Conservation (phyloP, 2,113 vertebrate species). For the Epinephelus fuscoguttatus region DNA sequence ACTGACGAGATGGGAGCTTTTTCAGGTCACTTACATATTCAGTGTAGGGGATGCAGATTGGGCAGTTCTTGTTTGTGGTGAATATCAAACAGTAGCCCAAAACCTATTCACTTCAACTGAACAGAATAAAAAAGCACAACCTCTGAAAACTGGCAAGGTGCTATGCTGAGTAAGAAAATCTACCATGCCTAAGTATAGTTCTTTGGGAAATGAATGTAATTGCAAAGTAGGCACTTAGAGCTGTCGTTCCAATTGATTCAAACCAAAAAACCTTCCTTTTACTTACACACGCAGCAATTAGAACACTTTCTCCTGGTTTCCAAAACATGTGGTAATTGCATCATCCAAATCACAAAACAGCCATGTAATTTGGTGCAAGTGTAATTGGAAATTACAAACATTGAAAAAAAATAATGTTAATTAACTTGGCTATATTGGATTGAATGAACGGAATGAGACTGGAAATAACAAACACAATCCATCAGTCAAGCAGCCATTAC, state of each 20-base stretch:
- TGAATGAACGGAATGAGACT: conserved; percentile 8
- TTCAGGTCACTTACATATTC: conserved; percentile 67
- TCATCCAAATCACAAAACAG: conserved; percentile 16
- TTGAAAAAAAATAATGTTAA: not conserved
- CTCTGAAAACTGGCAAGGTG: conserved; percentile 1
- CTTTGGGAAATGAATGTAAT: conserved; percentile 9
- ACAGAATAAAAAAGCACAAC: conserved; percentile 26
- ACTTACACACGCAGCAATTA: conserved; percentile 20
- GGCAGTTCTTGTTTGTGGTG: conserved; percentile 56
- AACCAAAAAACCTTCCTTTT: not conserved
- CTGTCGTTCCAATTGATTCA: conserved; percentile 19
- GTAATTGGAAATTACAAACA: conserved; percentile 43
- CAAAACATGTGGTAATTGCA: conserved; percentile 32
- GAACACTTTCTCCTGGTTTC: conserved; percentile 23
- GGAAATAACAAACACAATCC: not conserved
- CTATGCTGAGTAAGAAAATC: not conserved
- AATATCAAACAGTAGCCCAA: conserved; percentile 54
- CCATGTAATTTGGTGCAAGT: conserved; percentile 34
- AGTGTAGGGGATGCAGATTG: conserved; percentile 52
- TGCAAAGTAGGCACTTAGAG: conserved; percentile 18
- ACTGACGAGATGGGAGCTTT: conserved; percentile 42
- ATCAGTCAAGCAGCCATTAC: not conserved
- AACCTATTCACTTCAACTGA: conserved; percentile 32
- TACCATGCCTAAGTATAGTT: not conserved
- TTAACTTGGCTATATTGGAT: not conserved